A percentile compares a stretch with the other conserved stretches of the same genome.
phyloP scores from a whole-genome alignment of 2,113 vertebrate species.

The Corythoichthys intestinalis region DNA sequence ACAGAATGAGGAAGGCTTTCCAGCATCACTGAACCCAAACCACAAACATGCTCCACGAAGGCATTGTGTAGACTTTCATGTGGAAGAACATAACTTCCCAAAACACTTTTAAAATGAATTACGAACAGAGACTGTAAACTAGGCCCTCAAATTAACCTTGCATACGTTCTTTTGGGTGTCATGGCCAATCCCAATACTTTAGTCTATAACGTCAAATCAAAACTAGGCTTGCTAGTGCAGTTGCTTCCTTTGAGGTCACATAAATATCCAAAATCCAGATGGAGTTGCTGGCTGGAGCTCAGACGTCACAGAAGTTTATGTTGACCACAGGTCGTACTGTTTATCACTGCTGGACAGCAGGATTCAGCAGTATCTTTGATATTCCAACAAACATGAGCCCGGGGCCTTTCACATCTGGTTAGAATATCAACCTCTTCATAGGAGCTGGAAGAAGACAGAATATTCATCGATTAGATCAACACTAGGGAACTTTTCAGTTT shows the following conservation, averaged over 20 bases:
- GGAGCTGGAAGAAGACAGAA: slow-evolving; percentile 54
- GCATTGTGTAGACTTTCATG: background rate
- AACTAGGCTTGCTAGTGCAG: slow-evolving; percentile 11
- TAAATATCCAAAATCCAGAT: slow-evolving; percentile 38
- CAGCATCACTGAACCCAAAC: background rate
- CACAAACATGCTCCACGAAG: background rate
- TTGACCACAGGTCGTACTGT: slow-evolving; percentile 22
- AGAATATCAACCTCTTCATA: slow-evolving; percentile 77
- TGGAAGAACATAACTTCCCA: background rate
- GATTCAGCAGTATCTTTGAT: slow-evolving; percentile 21
- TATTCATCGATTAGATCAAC: background rate
- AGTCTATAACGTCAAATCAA: slow-evolving; percentile 24
- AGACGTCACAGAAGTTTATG: slow-evolving; percentile 27
- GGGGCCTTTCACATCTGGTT: slow-evolving; percentile 28
- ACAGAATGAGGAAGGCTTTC: background rate
- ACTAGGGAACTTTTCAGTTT: no score
- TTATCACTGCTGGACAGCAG: slow-evolving; percentile 8
- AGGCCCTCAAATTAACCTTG: background rate
- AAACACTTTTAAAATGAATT: background rate
- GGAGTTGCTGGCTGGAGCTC: slow-evolving; percentile 27
- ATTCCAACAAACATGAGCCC: slow-evolving; percentile 20
- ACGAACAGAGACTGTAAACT: background rate
- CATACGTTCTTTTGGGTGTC: background rate
- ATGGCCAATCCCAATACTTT: background rate
- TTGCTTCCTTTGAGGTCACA: slow-evolving; percentile 24